These are phyloP conservation scores for Balanococcus diminutus DNA, from an alignment of 2,888 invertebrate species.

Conservation along the genomic window DNA sequence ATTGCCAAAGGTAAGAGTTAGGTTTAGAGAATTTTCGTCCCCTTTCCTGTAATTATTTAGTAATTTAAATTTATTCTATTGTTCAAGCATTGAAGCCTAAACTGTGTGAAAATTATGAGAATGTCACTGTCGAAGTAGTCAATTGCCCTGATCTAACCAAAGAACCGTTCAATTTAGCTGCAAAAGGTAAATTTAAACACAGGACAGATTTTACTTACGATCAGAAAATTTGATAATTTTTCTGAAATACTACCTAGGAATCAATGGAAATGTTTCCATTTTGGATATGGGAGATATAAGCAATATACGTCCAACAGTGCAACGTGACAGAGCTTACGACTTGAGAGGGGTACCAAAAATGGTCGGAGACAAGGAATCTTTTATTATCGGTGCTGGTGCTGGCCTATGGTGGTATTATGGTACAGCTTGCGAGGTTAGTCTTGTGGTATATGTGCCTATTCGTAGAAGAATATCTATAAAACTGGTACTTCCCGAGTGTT, in stretches of 20 bases:
- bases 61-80: too few species aligned
- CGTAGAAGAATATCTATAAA: background rate
- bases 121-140: background rate
- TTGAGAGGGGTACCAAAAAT: conserved; percentile 66
- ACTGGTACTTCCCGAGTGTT: too few species aligned
- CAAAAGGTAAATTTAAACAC: conserved; percentile 67
- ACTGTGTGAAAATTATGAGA: conserved; percentile 29
- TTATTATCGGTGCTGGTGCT: conserved; percentile 87
- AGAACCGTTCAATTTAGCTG: conserved; percentile 78
- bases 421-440: conserved; percentile 80
- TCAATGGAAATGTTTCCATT: conserved; percentile 71
- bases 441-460: background rate
- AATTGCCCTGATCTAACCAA: conserved; percentile 85
- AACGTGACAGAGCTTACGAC: conserved; percentile 78
- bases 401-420: conserved; percentile 84
- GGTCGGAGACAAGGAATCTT: conserved; percentile 64
- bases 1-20: conserved; percentile 28
- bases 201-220: background rate
- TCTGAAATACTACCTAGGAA: conserved; percentile 64
- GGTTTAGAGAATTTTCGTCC: background rate
- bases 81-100: background rate
- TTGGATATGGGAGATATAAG: conserved; percentile 86
- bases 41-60: too few species aligned
- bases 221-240: background rate
- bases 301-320: conserved; percentile 76